Percentiles rank a stretch among this genome's conserved stretches.
Evolutionary conservation across 1,140 invertebrate genomes (phyloP).

Genomic region (Caenorhabditis brenneri): DNA sequence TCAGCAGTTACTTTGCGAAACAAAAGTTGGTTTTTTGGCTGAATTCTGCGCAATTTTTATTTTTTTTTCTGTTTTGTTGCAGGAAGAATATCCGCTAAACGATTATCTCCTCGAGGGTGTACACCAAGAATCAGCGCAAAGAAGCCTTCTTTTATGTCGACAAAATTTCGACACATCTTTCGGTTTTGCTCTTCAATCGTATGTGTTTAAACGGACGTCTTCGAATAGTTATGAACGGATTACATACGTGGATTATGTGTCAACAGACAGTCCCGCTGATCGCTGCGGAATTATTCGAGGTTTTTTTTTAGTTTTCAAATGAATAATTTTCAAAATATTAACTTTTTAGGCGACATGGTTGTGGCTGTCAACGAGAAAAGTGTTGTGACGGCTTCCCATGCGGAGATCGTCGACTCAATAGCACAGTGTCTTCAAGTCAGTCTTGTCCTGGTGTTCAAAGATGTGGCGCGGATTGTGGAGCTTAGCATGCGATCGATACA

Average conservation of each 20-base stretch:
- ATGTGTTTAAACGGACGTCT: slow-evolving; percentile 37
- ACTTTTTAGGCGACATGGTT: slow-evolving; percentile 33
- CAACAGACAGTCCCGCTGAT: slow-evolving; percentile 22
- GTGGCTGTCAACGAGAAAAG: slow-evolving; percentile 26
- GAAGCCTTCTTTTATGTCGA: slow-evolving; percentile 12
- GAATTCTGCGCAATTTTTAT: no score
- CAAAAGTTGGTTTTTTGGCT: background rate
- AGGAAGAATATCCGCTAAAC: slow-evolving; percentile 12
- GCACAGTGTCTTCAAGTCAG: slow-evolving; percentile 15
- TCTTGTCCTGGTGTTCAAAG: slow-evolving; percentile 13
- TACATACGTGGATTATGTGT: slow-evolving; percentile 43
- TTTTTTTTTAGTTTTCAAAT: background rate
- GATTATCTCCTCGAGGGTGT: background rate
- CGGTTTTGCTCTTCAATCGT: slow-evolving; percentile 38
- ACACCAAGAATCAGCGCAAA: slow-evolving; percentile 4
- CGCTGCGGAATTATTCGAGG: slow-evolving; percentile 28
- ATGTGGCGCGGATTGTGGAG: slow-evolving; percentile 5
- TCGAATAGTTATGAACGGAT: slow-evolving; percentile 12
- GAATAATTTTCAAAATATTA: background rate
- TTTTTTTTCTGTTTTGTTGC: no score
- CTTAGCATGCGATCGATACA: slow-evolving; percentile 31
- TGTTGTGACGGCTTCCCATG: background rate
- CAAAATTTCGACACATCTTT: slow-evolving; percentile 16
- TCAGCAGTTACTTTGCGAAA: background rate
- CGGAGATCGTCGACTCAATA: slow-evolving; percentile 2